Conservation (phyloP, 2,888 invertebrate genomes). For the Chironomus riparius region DNA sequence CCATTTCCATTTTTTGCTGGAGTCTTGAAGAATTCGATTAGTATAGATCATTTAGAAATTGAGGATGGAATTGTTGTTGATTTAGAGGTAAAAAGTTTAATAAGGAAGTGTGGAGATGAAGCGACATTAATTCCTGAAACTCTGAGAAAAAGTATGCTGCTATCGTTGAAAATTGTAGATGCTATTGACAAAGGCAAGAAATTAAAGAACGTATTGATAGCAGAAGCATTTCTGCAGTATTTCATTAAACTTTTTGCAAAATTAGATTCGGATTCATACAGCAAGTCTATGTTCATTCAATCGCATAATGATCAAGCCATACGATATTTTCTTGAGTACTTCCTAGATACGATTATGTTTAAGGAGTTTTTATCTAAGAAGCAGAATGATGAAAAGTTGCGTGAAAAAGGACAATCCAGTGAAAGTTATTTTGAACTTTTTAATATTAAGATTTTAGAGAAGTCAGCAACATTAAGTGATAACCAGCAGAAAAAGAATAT, state of each 20-base stretch:
- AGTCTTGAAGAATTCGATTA: slow-evolving; percentile 46
- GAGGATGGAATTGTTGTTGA: slow-evolving; percentile 65
- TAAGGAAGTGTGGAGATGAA: slow-evolving; percentile 66
- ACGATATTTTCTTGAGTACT: slow-evolving; percentile 74
- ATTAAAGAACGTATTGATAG: slow-evolving; percentile 56
- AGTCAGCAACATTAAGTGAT: slow-evolving; percentile 31
- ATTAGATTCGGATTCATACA: not conserved
- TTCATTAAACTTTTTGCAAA: slow-evolving; percentile 70
- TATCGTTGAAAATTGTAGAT: slow-evolving; percentile 34
- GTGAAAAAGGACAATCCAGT: not conserved
- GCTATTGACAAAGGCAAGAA: slow-evolving; percentile 33
- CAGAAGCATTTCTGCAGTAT: slow-evolving; percentile 68
- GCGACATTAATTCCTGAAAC: slow-evolving; percentile 61
- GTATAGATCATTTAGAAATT: slow-evolving; percentile 33
- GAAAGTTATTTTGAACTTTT: slow-evolving; percentile 31
- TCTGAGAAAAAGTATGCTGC: slow-evolving; percentile 55
- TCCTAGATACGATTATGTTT: slow-evolving; percentile 81
- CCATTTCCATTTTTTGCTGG: slow-evolving; percentile 74
- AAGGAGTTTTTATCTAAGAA: slow-evolving; percentile 47
- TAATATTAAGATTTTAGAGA: slow-evolving; percentile 33
- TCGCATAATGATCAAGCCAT: slow-evolving; percentile 54
- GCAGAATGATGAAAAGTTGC: slow-evolving; percentile 2
- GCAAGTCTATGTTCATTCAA: slow-evolving; percentile 62
- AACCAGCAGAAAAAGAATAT: slow-evolving; percentile 29
- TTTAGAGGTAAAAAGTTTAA: slow-evolving; percentile 53